phyloP scores from a whole-genome alignment of 2,888 invertebrate species.

The Spodoptera littoralis region DNA sequence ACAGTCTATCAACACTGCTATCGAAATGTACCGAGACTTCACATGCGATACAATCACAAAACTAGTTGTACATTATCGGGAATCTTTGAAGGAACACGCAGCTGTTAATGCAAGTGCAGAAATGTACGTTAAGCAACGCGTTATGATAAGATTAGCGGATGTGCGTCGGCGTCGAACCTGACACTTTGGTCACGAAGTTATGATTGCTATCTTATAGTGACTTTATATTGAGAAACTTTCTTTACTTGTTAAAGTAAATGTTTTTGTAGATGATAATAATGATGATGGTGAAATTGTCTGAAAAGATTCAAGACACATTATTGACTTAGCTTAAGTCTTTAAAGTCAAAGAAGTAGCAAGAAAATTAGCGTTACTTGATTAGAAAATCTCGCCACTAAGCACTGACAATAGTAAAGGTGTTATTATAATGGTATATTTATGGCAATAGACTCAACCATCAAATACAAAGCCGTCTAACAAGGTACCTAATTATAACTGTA shows the following conservation, averaged over 20 bases:
- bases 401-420: too few species aligned
- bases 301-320: too few species aligned
- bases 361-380: not conserved
- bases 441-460: too few species aligned
- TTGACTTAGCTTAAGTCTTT: too few species aligned
- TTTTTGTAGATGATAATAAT: conserved; percentile 14
- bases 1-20: conserved; percentile 41
- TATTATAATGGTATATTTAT: too few species aligned
- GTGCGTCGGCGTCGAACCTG: conserved; percentile 67
- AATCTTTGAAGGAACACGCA: conserved; percentile 67
- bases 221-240: conserved; percentile 41
- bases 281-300: not conserved
- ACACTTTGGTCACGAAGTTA: conserved; percentile 63
- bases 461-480: too few species aligned
- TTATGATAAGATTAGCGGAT: conserved; percentile 72
- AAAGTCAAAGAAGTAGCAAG: not conserved
- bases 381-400: too few species aligned
- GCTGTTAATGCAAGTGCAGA: conserved; percentile 71
- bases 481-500: too few species aligned
- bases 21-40: conserved; percentile 59
- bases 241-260: conserved; percentile 33
- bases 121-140: conserved; percentile 70
- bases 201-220: conserved; percentile 51
- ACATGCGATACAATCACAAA: conserved; percentile 67
- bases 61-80: conserved; percentile 71